Percentiles rank a stretch among this genome's conserved stretches.
phyloP scores from a whole-genome alignment of 2,113 vertebrate genomes.

The Scortum barcoo region DNA sequence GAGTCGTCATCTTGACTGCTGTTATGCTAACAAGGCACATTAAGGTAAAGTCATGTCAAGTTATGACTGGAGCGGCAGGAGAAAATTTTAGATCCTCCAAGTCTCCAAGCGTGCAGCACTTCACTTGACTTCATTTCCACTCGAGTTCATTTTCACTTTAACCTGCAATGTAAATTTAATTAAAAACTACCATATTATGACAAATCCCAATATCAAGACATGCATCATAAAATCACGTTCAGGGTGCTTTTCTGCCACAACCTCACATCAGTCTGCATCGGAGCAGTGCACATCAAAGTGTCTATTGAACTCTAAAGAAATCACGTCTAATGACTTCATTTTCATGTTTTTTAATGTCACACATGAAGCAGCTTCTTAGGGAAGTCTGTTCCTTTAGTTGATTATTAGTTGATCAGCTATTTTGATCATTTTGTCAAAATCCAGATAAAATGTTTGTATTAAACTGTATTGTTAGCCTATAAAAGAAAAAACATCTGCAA shows the following conservation, averaged over 20 bases:
- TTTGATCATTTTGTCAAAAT: too few relatives aligned
- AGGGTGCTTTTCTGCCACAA: not conserved
- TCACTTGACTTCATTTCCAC: too few relatives aligned
- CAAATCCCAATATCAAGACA: not conserved
- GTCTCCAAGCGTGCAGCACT: not conserved
- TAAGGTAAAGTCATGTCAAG: not conserved
- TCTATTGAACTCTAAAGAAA: not conserved
- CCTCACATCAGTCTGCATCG: not conserved
- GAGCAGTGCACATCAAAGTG: too few relatives aligned
- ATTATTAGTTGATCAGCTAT: too few relatives aligned
- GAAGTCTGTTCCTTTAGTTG: too few relatives aligned
- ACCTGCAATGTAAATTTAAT: not conserved
- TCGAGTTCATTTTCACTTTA: not conserved
- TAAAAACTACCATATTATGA: not conserved
- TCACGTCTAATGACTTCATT: too few relatives aligned
- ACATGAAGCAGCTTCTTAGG: too few relatives aligned
- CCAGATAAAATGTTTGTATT: too few relatives aligned
- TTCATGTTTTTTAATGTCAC: not conserved
- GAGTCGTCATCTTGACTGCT: not conserved
- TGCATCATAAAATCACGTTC: not conserved
- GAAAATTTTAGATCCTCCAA: too few relatives aligned
- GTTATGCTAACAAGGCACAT: conserved; percentile 63
- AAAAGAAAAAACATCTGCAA: not conserved
- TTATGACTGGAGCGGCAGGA: too few relatives aligned
- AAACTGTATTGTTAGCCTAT: not conserved